phyloP scores from a whole-genome alignment of 2,113 vertebrate genomes.

The Lota lota region DNA sequence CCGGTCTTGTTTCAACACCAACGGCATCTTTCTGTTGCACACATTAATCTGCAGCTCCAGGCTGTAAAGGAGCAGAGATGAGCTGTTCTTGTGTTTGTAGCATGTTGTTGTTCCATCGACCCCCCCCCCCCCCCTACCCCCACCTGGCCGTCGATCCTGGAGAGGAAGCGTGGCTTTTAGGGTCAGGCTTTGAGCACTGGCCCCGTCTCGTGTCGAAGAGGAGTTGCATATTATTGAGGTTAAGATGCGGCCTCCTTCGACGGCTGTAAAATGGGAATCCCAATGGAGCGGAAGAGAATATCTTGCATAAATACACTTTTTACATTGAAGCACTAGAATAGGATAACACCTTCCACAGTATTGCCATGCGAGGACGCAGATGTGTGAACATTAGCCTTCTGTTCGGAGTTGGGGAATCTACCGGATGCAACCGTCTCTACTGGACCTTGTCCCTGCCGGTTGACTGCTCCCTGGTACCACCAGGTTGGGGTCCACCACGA shows the following conservation, averaged over 20 bases:
- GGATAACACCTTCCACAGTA: no score
- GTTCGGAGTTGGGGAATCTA: constrained; percentile 10
- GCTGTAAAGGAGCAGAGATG: constrained; percentile 36
- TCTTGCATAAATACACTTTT: constrained; percentile 7
- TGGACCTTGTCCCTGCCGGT: neutral
- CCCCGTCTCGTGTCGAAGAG: no score
- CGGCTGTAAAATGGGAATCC: no score
- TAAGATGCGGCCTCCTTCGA: no score
- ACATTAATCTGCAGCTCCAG: constrained; percentile 1
- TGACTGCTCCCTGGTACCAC: neutral
- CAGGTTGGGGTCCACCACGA: neutral
- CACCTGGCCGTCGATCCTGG: no score
- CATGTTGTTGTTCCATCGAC: constrained; percentile 28
- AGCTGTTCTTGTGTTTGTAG: constrained; percentile 27
- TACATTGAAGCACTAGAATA: no score
- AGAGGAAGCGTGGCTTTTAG: no score
- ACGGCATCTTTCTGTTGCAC: neutral
- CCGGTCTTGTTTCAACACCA: constrained; percentile 6
- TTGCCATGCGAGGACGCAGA: no score
- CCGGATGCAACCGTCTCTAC: constrained; percentile 30
- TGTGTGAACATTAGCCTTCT: no score
- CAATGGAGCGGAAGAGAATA: constrained; percentile 15
- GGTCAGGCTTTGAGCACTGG: no score
- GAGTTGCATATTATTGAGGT: no score
- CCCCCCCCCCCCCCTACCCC: neutral